Base-by-base conservation (phyloP, 2,113 vertebrate genomes). In the Neolamprologus sp. region DNA sequence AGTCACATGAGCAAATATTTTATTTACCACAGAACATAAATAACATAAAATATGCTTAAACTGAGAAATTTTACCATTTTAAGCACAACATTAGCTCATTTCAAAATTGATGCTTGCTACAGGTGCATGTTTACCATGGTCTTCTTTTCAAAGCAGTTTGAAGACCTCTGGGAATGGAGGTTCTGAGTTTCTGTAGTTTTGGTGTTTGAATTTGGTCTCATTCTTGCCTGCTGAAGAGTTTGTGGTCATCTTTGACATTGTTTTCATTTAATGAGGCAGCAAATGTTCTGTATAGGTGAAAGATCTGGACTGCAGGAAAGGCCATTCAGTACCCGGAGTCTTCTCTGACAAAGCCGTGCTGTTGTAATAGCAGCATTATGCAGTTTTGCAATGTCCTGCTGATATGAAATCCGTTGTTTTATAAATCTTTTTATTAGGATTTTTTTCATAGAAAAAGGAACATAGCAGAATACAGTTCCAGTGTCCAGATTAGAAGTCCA, bases 11-110 rank as follows among this genome's bases (percentile, higher is more conserved):
- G 21, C 2, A 55, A 55, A 55, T 26, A 13, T 26, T 26, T 26
- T 55, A 55, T 55, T 55, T 55, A 55, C 53, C 6, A 55, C 21
- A 7, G 11, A 55, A 13, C 53, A 55, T 26, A 23, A 55, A 55
- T 23, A 55, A 55, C 6, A 55, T 23, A 55, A 13, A 23, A 55
- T 0, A 23, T 55, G 11, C 21, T 55, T 23, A 13, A 0, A 23
- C 21, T 55, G 21, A 55, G 21, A 55, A 55, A 23, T 23, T 23
- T 23, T 55, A 55, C 21, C 12, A 55, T 23, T 55, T 55, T 55
- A 55, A 23, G 53, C 53, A 1, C 21, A 55, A 55, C 0, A 55
- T 55, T 12, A 55, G 21, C 0, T 55, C 21, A 55, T 55, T 55
- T 55, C 21, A 55, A 55, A 55, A 23, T 55, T 55, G 21, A 55